phyloP scores from a whole-genome alignment of 2,113 vertebrate species.

The Colossoma macropomum region DNA sequence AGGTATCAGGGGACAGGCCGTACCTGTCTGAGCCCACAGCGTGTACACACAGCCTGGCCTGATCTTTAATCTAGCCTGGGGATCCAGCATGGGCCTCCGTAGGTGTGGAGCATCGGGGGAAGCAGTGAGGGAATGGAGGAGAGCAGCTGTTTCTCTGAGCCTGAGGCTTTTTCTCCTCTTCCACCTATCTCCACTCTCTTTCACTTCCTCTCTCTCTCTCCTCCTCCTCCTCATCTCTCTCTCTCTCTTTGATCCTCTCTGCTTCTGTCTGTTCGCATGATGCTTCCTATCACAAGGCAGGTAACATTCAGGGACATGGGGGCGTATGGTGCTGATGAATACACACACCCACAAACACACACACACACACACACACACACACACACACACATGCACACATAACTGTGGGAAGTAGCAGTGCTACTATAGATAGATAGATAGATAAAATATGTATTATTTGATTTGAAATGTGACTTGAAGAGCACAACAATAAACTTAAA shows the following conservation, averaged over 20 bases:
- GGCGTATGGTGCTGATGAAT: constrained; percentile 36
- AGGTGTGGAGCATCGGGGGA: constrained; percentile 27
- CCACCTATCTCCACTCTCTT: neutral
- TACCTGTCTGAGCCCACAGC: constrained; percentile 46
- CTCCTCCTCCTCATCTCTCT: constrained; percentile 5
- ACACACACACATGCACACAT: constrained; percentile 2
- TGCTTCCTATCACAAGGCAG: constrained; percentile 36
- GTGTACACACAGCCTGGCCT: constrained; percentile 43
- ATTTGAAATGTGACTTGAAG: too few species aligned
- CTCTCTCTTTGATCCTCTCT: constrained; percentile 42
- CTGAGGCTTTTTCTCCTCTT: constrained; percentile 34
- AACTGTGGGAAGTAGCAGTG: too few species aligned
- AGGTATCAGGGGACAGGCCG: constrained; percentile 41
- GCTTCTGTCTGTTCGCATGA: constrained; percentile 51
- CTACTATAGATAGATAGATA: neutral
- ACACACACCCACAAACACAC: constrained; percentile 13
- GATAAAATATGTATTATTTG: too few species aligned
- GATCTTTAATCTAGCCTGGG: constrained; percentile 58
- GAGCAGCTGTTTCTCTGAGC: constrained; percentile 51
- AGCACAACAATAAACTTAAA: too few species aligned
- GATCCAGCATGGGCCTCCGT: constrained; percentile 46
- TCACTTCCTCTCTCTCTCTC: neutral
- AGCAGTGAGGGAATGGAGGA: constrained; percentile 16
- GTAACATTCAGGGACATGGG: constrained; percentile 42
- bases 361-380: neutral